phyloP scores from a whole-genome alignment of 2,113 vertebrate species.

The Mionectes macconnelli region DNA sequence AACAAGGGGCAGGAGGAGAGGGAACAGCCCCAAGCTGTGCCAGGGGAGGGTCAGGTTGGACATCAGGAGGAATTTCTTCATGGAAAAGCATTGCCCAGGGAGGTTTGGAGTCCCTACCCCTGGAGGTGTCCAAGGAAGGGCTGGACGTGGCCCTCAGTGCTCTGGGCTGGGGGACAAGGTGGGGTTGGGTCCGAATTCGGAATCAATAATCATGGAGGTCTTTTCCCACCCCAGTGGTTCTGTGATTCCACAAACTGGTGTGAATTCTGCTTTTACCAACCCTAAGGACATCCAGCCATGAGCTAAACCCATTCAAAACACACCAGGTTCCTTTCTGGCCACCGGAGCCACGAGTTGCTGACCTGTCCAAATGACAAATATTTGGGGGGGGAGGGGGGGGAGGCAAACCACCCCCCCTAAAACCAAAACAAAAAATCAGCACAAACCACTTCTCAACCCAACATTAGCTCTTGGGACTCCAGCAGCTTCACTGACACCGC shows the following conservation, averaged over 20 bases:
- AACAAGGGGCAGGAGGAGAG: background rate
- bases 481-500: background rate
- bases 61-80: background rate
- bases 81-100: background rate
- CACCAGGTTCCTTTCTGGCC: background rate
- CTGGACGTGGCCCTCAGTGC: background rate
- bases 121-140: background rate
- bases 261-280: background rate
- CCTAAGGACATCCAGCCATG: background rate
- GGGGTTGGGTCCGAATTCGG: background rate
- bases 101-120: background rate
- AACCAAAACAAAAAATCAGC: background rate
- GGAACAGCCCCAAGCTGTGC: background rate
- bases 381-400: no score
- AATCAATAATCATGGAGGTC: background rate
- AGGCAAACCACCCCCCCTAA: no score
- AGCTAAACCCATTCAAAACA: background rate
- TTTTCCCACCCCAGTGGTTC: background rate
- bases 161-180: background rate
- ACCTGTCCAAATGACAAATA: background rate
- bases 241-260: background rate
- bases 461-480: background rate
- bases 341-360: background rate
- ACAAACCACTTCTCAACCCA: fast-evolving
- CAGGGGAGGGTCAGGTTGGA: background rate